phyloP scores from a whole-genome alignment of 92 coral and sea anemone genomes.

The Pocillopora meandrina region DNA sequence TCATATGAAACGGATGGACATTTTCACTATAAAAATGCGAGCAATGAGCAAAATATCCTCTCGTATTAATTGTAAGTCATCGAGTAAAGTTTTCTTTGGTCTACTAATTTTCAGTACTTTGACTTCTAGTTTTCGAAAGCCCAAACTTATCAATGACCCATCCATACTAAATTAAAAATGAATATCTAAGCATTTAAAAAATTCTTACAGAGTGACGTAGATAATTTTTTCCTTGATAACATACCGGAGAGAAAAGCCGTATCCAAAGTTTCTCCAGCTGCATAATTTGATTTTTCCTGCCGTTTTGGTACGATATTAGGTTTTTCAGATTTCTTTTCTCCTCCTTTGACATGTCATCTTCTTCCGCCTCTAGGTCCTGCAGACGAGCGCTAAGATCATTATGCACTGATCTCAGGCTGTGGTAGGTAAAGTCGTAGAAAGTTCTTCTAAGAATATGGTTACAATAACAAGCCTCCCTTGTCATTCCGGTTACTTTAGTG shows the following conservation, averaged over 20 bases:
- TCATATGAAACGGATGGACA: no score
- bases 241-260: conserved; percentile 14
- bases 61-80: no score
- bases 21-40: no score
- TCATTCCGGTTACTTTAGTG: neutral
- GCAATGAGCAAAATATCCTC: no score
- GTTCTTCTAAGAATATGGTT: neutral
- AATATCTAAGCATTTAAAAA: no score
- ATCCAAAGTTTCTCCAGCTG: neutral
- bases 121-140: no score
- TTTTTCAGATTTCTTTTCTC: neutral
- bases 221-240: neutral
- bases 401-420: conserved; percentile 2
- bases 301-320: neutral
- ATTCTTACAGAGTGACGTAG: no score
- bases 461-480: conserved; percentile 3
- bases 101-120: no score
- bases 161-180: no score
- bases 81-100: no score
- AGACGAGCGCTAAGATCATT: neutral
- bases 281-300: neutral
- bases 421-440: conserved; percentile 17
- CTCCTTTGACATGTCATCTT: neutral
- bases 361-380: neutral
- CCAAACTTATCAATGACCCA: no score